Conservation (phyloP, 1,140 invertebrate genomes). For the Dermatophagoides farinae region DNA sequence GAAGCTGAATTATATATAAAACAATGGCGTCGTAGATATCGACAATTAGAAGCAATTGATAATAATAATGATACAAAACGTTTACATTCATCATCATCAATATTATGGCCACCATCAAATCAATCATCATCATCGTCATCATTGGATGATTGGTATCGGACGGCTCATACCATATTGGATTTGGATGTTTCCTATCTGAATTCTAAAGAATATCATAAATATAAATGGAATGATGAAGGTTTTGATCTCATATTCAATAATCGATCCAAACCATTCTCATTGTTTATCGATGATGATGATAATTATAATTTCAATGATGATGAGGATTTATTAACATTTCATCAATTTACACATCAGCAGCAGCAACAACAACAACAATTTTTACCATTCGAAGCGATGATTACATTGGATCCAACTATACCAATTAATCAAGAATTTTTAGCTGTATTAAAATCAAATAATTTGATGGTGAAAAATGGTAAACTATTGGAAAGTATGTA, state of each 20-base stretch:
- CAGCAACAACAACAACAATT: too few relatives aligned
- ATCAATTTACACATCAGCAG: neutral
- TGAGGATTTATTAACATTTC: neutral
- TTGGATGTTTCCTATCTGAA: neutral
- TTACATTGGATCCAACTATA: neutral
- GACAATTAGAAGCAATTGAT: slow-evolving; percentile 7
- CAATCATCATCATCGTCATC: too few relatives aligned
- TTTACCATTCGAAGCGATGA: neutral
- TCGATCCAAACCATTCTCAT: neutral
- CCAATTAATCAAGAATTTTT: neutral
- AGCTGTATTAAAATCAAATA: neutral
- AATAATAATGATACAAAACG: neutral
- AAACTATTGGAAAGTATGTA: neutral
- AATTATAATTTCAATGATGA: neutral
- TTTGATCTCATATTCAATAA: neutral
- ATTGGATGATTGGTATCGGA: slow-evolving; percentile 5
- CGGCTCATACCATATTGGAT: slow-evolving; percentile 1
- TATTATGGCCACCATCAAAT: too few relatives aligned
- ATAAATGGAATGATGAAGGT: neutral
- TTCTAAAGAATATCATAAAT: neutral
- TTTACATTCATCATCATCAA: neutral
- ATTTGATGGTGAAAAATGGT: neutral
- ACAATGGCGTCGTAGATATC: slow-evolving; percentile 11
- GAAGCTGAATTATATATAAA: slow-evolving; percentile 9
- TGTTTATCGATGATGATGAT: neutral